Base-by-base conservation (phyloP, 2,797 vertebrate genomes). In the Cynodonichthys magdalenae region DNA sequence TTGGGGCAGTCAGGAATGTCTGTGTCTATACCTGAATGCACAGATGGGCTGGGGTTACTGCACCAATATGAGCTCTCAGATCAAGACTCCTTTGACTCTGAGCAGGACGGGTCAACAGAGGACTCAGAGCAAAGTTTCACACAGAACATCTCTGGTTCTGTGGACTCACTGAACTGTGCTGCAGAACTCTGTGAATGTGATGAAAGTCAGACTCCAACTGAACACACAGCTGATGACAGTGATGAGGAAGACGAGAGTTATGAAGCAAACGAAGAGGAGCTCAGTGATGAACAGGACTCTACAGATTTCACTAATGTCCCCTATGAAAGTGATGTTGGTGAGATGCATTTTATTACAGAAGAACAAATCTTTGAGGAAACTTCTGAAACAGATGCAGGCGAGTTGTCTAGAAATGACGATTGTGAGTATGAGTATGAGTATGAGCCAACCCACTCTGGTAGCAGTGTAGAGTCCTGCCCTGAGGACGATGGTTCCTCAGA, bases 401-500 rank as follows among this genome's bases (percentile, higher is more conserved):
- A 69, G 60, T 36, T 10, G 1, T 59, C 19, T 53, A 58, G 19
- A 48, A 53, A 20, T 2, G 44, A 65, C 1, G 51, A 69, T 18
- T 47, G 19, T 15, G 73, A 84, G 18, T 49, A 34, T 36, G 77
- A 85, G 39, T 7, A 18, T 15, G 73, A 84, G 18, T 49, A 34
- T 36, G 77, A 85, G 39, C 7, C 53, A 19, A 49, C 17, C 44
- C 59, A 60, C 34, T 76, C 64, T 0, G 74, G 63, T 12, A 63
- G 60, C 36, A 24, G 50, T 17, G 69, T 59, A 1, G 74, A 70
- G 60, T 74, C 71, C 55, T 75, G 59, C 53, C 3, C 39, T 0
- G 90, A 90, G 69, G 91, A 91, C 51, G 91, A 92, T 0, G 17
- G 59, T 5, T 72, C 69, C 8, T 91, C 89, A 1, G 86, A 90